Base-by-base conservation (phyloP, 2,113 vertebrate species). In the Zonotrichia leucophrys region DNA sequence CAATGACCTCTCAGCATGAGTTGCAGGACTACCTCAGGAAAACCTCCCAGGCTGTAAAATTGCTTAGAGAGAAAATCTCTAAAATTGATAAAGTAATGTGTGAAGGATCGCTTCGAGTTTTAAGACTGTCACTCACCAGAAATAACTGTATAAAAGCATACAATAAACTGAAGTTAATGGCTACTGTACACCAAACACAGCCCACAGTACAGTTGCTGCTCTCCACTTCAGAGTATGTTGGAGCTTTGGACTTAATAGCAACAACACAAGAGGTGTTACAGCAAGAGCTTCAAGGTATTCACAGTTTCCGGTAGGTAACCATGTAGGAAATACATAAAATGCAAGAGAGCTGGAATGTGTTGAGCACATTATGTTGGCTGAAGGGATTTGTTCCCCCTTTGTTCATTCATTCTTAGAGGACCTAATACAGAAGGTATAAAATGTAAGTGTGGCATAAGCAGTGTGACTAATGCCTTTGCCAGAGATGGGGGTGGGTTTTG, bases 1-100 rank as follows among this genome's bases (percentile, higher is more conserved):
- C 99, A 96, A 99, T 99, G 99, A 99, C 99, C 83, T 99, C 99
- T 55, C 99, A 99, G 97, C 99, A 99, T 39, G 99, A 99, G 91
- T 98, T 99, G 95, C 99, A 99, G 98, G 99, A 99, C 98, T 99
- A 98, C 94, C 98, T 99, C 97, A 98, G 97, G 95, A 98, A 99
- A 97, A 99, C 99, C 59, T 98, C 99, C 91, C 98, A 97, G 68
- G 99, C 99, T 78, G 99, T 99, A 88, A 98, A 99, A 74, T 97
- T 98, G 85, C 98, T 99, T 96, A 98, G 99, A 91, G 98, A 98
- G 75, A 99, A 99, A 79, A 99, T 99, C 30, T 98, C 98, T 80
- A 97, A 98, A 96, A 99, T 99, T 89, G 98, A 99, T 96, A 98
- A 98, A 87, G 98, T 99, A 41, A 98, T 99, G 99, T 99, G 99